These are phyloP conservation scores for Aromia moschata DNA, from an alignment of 2,888 invertebrate species.

Conservation along the genomic window DNA sequence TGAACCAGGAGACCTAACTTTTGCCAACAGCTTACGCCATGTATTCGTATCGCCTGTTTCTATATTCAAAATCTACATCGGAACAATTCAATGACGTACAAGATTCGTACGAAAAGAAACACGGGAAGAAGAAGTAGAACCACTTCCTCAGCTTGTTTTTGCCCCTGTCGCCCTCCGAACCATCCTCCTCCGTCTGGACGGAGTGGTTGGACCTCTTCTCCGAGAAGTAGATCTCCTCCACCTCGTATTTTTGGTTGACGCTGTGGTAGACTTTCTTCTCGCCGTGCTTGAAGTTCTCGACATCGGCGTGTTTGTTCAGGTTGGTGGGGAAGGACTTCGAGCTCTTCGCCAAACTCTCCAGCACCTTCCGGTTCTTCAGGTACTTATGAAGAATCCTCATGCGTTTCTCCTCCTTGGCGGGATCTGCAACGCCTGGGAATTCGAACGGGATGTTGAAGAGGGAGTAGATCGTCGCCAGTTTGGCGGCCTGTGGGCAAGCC, in stretches of 20 bases:
- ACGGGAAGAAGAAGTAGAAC: constrained; percentile 21
- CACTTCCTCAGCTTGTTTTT: constrained; percentile 11
- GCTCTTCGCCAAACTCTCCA: constrained; percentile 10
- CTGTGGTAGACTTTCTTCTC: not conserved
- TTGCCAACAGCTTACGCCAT: not conserved
- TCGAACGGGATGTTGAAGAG: constrained; percentile 10
- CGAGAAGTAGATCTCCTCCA: constrained; percentile 22
- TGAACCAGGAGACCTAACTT: too few relatives aligned
- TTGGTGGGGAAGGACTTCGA: constrained; percentile 21
- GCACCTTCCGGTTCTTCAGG: not conserved
- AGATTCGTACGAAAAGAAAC: constrained; percentile 8
- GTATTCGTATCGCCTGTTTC: not conserved
- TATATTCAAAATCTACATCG: not conserved
- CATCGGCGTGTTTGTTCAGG: not conserved
- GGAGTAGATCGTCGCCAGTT: constrained; percentile 22
- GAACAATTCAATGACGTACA: not conserved
- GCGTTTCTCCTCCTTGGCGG: not conserved
- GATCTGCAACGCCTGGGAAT: not conserved
- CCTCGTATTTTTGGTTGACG: constrained; percentile 3
- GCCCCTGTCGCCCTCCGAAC: not conserved
- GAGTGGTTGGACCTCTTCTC: constrained; percentile 12
- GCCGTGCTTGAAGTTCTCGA: not conserved
- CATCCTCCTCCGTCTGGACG: not conserved
- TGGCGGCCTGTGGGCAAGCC: not conserved
- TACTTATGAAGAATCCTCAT: not conserved